These are phyloP conservation scores for Neelides folsomi DNA, from an alignment of 2,888 invertebrate genomes.

Conservation along the genomic window DNA sequence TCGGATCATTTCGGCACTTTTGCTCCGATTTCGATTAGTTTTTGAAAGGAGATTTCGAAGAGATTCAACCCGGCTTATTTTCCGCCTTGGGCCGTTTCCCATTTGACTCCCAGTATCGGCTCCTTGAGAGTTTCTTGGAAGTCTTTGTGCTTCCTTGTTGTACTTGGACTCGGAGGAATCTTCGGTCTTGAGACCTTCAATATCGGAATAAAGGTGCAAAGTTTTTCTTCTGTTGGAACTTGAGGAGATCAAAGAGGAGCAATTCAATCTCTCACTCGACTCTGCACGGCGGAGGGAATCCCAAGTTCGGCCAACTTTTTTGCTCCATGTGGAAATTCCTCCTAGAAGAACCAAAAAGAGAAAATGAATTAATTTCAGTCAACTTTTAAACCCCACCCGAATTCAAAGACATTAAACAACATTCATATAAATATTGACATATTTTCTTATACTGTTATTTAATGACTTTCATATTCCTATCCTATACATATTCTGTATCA, in stretches of 20 bases:
- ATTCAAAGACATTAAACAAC: too few species aligned
- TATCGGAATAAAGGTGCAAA: constrained; percentile 19
- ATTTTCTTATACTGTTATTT: too few species aligned
- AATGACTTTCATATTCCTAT: too few species aligned
- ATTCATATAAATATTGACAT: not conserved
- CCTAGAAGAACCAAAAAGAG: constrained; percentile 18
- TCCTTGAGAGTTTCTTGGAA: not conserved
- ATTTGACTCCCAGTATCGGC: not conserved
- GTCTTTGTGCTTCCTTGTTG: not conserved
- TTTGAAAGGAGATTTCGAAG: constrained; percentile 43
- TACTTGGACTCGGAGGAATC: not conserved
- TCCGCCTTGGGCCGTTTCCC: constrained; percentile 8
- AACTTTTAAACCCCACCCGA: too few species aligned
- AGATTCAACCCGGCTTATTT: constrained; percentile 44
- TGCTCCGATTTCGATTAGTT: constrained; percentile 34
- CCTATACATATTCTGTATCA: too few species aligned
- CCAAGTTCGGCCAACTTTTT: constrained; percentile 48
- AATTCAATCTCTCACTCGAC: constrained; percentile 43
- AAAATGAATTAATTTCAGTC: too few species aligned
- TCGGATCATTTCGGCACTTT: constrained; percentile 6
- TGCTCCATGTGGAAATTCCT: constrained; percentile 50
- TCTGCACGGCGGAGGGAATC: constrained; percentile 48
- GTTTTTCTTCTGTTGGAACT: constrained; percentile 21
- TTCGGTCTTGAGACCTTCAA: constrained; percentile 2
- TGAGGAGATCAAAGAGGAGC: constrained; percentile 9